phyloP scores from a whole-genome alignment of 1,140 invertebrate species.

The Eueides isabella region DNA sequence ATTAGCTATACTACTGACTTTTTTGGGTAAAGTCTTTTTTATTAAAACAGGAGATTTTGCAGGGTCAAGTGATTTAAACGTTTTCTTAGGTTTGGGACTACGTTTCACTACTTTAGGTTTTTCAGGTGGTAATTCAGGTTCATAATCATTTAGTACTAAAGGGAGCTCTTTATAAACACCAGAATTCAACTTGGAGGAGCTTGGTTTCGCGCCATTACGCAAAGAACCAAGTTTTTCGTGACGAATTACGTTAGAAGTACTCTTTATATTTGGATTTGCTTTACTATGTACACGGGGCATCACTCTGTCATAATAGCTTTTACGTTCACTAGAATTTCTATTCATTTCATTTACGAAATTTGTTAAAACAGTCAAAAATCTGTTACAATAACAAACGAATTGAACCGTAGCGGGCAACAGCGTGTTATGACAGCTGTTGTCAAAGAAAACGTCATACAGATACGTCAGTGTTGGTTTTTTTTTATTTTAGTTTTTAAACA shows the following conservation, averaged over 20 bases:
- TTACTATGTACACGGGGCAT: slow-evolving; percentile 62
- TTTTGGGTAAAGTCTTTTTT: slow-evolving; percentile 34
- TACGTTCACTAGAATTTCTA: slow-evolving; percentile 43
- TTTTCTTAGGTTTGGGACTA: slow-evolving; percentile 64
- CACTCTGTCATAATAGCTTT: slow-evolving; percentile 59
- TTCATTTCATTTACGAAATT: slow-evolving; percentile 44
- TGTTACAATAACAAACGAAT: slow-evolving; percentile 38
- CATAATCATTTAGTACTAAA: slow-evolving; percentile 63
- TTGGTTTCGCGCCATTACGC: slow-evolving; percentile 65
- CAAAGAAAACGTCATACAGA: neutral
- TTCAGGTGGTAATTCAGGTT: slow-evolving; percentile 44
- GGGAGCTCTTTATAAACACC: slow-evolving; percentile 66
- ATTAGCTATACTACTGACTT: slow-evolving; percentile 36
- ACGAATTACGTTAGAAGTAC: slow-evolving; percentile 53
- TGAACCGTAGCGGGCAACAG: slow-evolving; percentile 26
- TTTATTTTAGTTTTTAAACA: neutral
- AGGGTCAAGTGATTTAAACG: slow-evolving; percentile 62
- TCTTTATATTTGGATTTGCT: slow-evolving; percentile 45
- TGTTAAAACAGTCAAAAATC: slow-evolving; percentile 18
- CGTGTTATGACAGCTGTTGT: slow-evolving; percentile 29
- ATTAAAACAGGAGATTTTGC: slow-evolving; percentile 43
- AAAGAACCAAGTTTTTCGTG: slow-evolving; percentile 51
- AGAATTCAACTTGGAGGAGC: slow-evolving; percentile 56
- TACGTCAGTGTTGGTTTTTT: neutral
- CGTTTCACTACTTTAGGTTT: slow-evolving; percentile 44